Percentiles rank a stretch among this genome's conserved stretches.
Evolutionary conservation across 2,113 vertebrate species (phyloP).

Genomic region (Hystrix brachyura): DNA sequence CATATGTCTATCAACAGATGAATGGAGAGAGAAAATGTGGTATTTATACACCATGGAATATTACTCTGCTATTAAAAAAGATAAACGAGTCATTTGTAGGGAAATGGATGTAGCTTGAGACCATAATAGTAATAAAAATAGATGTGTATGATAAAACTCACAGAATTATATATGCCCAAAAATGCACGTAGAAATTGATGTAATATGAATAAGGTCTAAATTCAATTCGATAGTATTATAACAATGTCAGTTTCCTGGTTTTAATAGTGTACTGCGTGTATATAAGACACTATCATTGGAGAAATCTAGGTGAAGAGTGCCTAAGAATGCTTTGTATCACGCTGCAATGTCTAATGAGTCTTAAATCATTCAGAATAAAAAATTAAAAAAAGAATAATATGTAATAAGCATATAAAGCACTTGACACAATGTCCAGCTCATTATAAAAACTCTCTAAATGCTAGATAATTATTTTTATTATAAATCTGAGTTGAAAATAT

Average conservation of each 20-base stretch:
- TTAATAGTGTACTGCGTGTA: not conserved
- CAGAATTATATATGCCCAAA: not conserved
- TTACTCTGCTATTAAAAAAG: no score
- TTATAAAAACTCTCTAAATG: slow-evolving; percentile 26
- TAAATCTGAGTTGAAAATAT: slow-evolving; percentile 14
- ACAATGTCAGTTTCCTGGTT: not conserved
- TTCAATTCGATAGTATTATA: not conserved
- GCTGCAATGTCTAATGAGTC: not conserved
- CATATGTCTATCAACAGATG: no score
- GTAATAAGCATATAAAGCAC: not conserved
- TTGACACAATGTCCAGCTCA: not conserved
- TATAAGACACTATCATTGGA: not conserved
- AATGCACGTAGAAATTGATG: not conserved
- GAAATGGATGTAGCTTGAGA: no score
- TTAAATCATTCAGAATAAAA: slow-evolving; percentile 23
- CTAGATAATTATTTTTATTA: slow-evolving; percentile 35
- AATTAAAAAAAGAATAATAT: not conserved
- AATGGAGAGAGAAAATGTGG: no score
- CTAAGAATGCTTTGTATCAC: not conserved
- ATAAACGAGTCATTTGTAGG: no score
- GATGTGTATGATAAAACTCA: not conserved
- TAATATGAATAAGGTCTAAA: not conserved
- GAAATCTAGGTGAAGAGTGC: not conserved
- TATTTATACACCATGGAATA: no score
- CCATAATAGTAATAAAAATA: not conserved